Base-by-base conservation (phyloP, 1,140 invertebrate species). In the Drosophila jambulina region DNA sequence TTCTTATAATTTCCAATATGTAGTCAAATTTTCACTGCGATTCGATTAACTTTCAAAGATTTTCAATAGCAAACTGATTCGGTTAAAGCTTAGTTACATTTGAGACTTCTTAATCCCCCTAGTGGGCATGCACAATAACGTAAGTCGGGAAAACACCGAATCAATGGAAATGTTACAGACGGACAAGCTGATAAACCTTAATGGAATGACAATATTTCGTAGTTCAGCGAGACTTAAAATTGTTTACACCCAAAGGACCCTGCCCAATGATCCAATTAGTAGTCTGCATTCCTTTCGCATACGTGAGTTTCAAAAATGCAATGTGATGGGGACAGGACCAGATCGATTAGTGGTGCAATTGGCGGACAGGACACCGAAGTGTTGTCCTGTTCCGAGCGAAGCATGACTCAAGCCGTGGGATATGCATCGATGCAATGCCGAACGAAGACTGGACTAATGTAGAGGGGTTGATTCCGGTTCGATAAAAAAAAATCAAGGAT, bases 311-410 rank as follows among this genome's bases (percentile, higher is more conserved):
- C 21, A 57, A 70, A 38, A 58, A 62, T 56, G 64, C 64, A 45
- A 46, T 75, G 70, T 48, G 48, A 75, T 75, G 49, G 58, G n/a
- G n/a, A 75, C 48, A 59, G 65, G 42, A 34, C 23, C 25, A 36
- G 40, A 40, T 75, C 34, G 58, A 63, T 75, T 75, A 63, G 71
- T 75, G 58, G 71, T 75, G 71, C 71, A 27, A 43, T 46, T 54
- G 32, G 27, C 17, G 56, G 58, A 72, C 42, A 71, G 68, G 53
- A 60, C 36, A 56, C 53, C 54, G 42, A 64, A 32, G 21, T 25
- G 34, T 25, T 45, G 15, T 21, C 15, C 49, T 19, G 40, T 48
- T 40, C 38, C 25, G 19, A 72, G 32, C 36, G 67, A 74, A 34
- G 23, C 49, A 48, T 71, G 70, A 75, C 34, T 54, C 32, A 75